Evolutionary conservation across 37 sponge, comb jelly and placozoan genomes (phyloP), one percentile per base, ranked within the genome.

Genomic region (Mnemiopsis leidyi): DNA sequence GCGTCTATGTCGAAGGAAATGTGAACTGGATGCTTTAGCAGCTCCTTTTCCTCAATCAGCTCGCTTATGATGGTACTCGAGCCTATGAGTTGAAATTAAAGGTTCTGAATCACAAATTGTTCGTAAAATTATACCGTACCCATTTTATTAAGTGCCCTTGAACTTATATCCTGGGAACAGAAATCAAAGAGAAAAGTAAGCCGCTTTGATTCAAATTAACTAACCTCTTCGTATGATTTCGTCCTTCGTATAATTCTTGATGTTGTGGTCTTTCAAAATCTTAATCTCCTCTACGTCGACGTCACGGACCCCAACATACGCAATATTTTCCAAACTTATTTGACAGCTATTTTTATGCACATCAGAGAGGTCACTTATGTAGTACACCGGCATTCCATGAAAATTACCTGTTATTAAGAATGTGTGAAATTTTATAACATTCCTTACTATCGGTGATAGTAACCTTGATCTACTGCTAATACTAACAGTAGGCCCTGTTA

Each of bases 351-450:
- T 40, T 37, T 40, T 38, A 37, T 85, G 90, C 61, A 85, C 24
- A 26, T 85, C 90, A 61, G 90, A 40, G 29, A 85, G 48, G 61
- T 85, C 48, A 26, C 90, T 85, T 28, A 85, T 85, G 48, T 85
- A 85, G 90, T 40, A 85, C 39, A 85, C 90, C 3, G 90, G 90
- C 90, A 85, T 85, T 23, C 90, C 90, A 61, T 85, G 90, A 61
- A 39, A 85, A 21, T 85, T 38, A 7, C 90, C 90, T 85, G 61
- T 39, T 7, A 48, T 48, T n/a, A n/a, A n/a, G n/a, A n/a, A n/a
- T n/a, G n/a, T n/a, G n/a, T n/a, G n/a, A n/a, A n/a, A n/a, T n/a
- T n/a, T n/a, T n/a, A n/a, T n/a, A n/a, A n/a, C n/a, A n/a, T n/a
- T n/a, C n/a, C n/a, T n/a, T n/a, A n/a, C n/a, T n/a, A n/a, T n/a